A percentile compares a stretch with the other conserved stretches of the same genome.
These are phyloP conservation scores for Pachydiplax longipennis DNA, from an alignment of 2,888 invertebrate genomes.

Conservation along the genomic window DNA sequence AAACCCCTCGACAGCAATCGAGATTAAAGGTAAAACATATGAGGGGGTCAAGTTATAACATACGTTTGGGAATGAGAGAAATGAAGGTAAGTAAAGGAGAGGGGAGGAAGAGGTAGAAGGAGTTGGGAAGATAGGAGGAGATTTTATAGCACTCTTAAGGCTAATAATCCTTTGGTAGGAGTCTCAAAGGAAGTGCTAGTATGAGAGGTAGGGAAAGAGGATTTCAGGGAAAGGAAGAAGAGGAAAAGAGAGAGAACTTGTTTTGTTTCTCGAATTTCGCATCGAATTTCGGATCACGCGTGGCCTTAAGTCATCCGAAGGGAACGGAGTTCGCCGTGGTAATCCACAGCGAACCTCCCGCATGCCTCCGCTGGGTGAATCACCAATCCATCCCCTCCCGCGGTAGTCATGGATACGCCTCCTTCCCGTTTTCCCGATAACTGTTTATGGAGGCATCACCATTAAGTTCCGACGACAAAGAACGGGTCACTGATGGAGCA, in stretches of 20 bases:
- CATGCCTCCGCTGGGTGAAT: conserved; percentile 28
- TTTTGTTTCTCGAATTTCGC: conserved; percentile 21
- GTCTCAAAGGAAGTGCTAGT: neutral
- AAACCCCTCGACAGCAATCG: neutral
- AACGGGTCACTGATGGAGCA: neutral
- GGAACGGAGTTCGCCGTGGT: conserved; percentile 7
- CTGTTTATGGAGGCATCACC: neutral
- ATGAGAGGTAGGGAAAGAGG: neutral
- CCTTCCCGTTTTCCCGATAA: neutral
- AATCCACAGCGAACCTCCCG: conserved; percentile 29
- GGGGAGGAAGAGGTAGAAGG: neutral
- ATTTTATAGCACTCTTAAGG: conserved; percentile 28
- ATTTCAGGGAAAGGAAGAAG: no score
- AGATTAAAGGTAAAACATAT: no score
- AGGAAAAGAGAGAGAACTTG: neutral
- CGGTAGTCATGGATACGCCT: neutral
- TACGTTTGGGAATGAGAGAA: no score
- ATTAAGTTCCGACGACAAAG: neutral
- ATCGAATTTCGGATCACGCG: conserved; percentile 40
- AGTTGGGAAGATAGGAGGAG: neutral
- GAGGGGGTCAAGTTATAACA: no score
- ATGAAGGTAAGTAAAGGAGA: no score
- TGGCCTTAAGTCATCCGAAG: conserved; percentile 39
- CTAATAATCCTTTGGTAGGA: conserved; percentile 9
- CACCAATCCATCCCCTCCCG: neutral